Conservation (phyloP, 1,140 invertebrate species). For the Pollicipes pollicipes region DNA sequence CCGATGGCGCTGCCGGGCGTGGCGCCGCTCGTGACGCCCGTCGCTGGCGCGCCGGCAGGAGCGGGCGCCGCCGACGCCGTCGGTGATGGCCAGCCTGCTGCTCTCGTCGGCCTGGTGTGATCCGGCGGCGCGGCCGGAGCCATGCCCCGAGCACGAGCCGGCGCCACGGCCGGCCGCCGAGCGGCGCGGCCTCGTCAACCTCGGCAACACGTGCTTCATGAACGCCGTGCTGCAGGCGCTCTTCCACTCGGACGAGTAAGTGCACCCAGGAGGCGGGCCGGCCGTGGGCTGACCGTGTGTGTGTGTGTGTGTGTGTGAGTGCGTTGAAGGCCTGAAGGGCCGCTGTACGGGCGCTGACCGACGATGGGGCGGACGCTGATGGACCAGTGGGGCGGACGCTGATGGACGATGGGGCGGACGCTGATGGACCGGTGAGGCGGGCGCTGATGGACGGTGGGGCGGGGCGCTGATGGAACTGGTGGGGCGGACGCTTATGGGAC, state of each 20-base stretch:
- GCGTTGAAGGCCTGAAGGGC: no score
- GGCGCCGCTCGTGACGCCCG: neutral
- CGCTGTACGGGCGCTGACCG: no score
- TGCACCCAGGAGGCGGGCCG: slow-evolving; percentile 16
- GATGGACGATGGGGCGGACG: no score
- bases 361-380: no score
- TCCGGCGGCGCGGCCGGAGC: neutral
- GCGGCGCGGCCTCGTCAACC: slow-evolving; percentile 49
- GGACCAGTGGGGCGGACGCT: no score
- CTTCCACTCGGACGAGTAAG: slow-evolving; percentile 56
- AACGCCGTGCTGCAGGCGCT: slow-evolving; percentile 64
- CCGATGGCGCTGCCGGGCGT: neutral
- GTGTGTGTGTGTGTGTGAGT: neutral
- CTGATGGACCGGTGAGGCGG: no score
- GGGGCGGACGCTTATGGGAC: no score
- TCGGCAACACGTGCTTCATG: slow-evolving; percentile 75
- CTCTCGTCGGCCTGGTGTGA: neutral
- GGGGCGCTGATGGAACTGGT: no score
- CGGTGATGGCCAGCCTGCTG: neutral
- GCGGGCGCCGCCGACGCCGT: neutral
- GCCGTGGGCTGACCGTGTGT: no score
- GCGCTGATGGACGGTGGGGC: no score
- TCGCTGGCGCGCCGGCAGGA: neutral
- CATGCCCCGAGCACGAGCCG: neutral
- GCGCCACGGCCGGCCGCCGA: neutral